phyloP scores from a whole-genome alignment of 2,888 invertebrate species.

The Thymelicus lineola region DNA sequence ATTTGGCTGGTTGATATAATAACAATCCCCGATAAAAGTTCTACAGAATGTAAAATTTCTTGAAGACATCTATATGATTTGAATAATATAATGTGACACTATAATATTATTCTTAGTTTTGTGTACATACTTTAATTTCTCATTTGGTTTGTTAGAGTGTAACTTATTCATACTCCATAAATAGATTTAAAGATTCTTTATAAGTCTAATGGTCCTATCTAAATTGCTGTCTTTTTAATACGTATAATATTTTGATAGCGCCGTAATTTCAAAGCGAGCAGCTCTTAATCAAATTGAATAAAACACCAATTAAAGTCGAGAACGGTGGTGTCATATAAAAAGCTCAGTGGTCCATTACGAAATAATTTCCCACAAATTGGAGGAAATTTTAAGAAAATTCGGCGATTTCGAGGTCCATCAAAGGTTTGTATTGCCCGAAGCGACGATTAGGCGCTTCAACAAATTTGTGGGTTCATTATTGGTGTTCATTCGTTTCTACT shows the following conservation, averaged over 20 bases:
- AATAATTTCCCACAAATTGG: conserved; percentile 59
- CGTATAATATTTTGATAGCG: conserved; percentile 22
- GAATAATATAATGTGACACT: too few species aligned
- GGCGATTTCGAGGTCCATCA: conserved; percentile 60
- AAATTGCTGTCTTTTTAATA: background rate
- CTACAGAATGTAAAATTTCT: too few species aligned
- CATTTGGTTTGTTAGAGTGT: too few species aligned
- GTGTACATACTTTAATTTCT: too few species aligned
- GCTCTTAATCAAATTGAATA: conserved; percentile 36
- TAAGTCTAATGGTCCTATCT: too few species aligned
- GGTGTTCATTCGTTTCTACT: conserved; percentile 28
- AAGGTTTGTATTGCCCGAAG: conserved; percentile 49
- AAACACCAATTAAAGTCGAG: conserved; percentile 55
- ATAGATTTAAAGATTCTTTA: background rate
- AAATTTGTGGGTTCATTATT: conserved; percentile 34
- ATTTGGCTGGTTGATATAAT: too few species aligned
- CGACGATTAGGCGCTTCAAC: conserved; percentile 54
- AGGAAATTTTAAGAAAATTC: conserved; percentile 53
- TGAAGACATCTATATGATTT: too few species aligned
- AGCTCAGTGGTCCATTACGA: conserved; percentile 50
- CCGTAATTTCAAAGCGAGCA: conserved; percentile 32
- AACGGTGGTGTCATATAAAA: conserved; percentile 46
- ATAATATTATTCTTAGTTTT: too few species aligned
- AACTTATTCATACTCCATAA: too few species aligned
- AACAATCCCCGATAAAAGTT: too few species aligned